phyloP scores from a whole-genome alignment of 2,113 vertebrate species.

The Aphelocoma coerulescens region DNA sequence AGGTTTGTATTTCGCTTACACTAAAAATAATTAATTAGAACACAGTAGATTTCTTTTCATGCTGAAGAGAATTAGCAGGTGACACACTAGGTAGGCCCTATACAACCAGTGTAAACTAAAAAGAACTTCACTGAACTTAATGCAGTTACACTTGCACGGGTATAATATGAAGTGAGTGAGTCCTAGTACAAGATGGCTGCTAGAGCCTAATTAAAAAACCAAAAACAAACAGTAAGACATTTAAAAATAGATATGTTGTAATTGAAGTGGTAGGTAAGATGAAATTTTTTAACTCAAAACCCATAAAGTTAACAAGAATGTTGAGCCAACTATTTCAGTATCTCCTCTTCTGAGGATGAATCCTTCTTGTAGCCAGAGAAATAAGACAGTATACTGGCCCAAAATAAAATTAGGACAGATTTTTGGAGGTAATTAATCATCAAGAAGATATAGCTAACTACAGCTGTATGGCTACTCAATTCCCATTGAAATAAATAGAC shows the following conservation, averaged over 20 bases:
- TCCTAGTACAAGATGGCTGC: background rate
- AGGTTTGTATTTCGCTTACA: background rate
- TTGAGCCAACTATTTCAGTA: background rate
- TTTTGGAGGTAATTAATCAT: background rate
- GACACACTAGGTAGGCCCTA: background rate
- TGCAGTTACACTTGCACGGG: background rate
- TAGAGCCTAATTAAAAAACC: background rate
- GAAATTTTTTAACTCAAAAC: background rate
- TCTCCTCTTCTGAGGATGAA: background rate
- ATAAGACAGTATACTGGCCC: background rate
- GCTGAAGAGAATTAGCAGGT: background rate
- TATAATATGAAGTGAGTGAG: background rate
- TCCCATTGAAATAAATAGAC: background rate
- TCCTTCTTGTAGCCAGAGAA: background rate
- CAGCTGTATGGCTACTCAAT: background rate
- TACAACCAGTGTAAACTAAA: background rate
- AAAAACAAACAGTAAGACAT: background rate
- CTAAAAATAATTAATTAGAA: background rate
- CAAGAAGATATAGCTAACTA: background rate
- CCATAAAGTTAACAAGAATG: background rate
- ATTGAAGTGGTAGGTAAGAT: background rate
- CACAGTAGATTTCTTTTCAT: background rate
- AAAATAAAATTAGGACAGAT: background rate
- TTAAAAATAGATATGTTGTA: background rate
- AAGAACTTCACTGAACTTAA: background rate